Percentiles rank a stretch among this genome's conserved stretches.
Evolutionary conservation across 2,113 vertebrate genomes (phyloP).

Genomic region (Rattus rattus): DNA sequence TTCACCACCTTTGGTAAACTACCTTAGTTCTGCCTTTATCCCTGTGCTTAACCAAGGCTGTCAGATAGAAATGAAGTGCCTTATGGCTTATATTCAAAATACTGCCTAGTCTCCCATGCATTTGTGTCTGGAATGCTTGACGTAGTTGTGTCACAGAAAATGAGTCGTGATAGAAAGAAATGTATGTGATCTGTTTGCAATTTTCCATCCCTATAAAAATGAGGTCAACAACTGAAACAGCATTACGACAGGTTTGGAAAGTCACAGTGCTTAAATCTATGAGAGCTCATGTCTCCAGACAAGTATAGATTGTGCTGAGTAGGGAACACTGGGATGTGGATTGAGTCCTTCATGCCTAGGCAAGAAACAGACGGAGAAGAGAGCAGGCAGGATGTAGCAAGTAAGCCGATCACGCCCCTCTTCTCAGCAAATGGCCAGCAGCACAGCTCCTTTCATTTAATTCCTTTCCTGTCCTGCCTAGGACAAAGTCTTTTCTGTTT

Average conservation of each 20-base stretch:
- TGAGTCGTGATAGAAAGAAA: not conserved
- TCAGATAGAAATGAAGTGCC: not conserved
- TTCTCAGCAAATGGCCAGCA: not conserved
- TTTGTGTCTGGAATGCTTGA: constrained; percentile 24
- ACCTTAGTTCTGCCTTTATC: not conserved
- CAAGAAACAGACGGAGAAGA: constrained; percentile 29
- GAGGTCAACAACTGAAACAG: not conserved
- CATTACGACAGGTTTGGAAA: not conserved
- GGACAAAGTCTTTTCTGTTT: constrained; percentile 40
- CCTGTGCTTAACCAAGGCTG: not conserved
- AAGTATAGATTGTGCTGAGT: not conserved
- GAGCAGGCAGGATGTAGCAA: not conserved
- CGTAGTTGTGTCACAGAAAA: not conserved
- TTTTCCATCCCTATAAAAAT: constrained; percentile 12
- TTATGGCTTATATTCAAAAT: not conserved
- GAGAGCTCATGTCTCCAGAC: not conserved
- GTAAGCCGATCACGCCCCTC: not conserved
- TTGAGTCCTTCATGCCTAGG: not conserved
- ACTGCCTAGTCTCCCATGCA: not conserved
- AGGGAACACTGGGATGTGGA: not conserved
- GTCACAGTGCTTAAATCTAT: not conserved
- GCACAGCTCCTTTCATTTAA: constrained; percentile 47
- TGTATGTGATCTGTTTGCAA: not conserved
- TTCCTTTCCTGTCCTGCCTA: constrained; percentile 13
- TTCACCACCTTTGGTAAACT: not conserved